Base-by-base conservation (phyloP, 1,140 invertebrate genomes). In the Nylanderia fulva region DNA sequence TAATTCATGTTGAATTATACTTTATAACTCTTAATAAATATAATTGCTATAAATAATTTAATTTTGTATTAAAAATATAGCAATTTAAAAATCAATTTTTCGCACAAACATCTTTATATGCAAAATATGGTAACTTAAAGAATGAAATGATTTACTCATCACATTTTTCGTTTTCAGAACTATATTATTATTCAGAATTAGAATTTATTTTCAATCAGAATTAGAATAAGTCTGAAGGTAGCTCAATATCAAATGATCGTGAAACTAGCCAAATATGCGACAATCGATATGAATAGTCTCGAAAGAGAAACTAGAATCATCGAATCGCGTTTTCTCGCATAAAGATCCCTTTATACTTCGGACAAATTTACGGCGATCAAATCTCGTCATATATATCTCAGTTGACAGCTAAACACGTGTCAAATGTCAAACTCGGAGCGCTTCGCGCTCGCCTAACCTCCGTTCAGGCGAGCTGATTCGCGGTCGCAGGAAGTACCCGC, bases 401-500 rank as follows among this genome's bases (percentile, higher is more conserved):
- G 29, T 0, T 5, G 18, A 36, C 18, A 63, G 18, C 3, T 52
- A 71, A 52, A 69, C 66, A 15, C 66, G 42, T 4, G 21, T 45
- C 24, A 45, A 27, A 1, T 3, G 0, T 42, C 11, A 15, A 39
- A 11, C 64, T 13, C n/a, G 11, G 36, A 24, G 27, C 29, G 29
- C 29, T 1, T 1, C 1, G 29, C 29, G 29, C 48, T 54, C n/a
- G 29, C 18, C 45, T 75, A 75, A 75, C 72, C 72, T 75, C 29
- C n/a, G 8, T n/a, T 13, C 13, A 3, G 45, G 27, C 48, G 8
- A 4, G 21, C 24, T 39, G 18, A n/a, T 33, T 33, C 63, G 63
- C 29, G 45, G 21, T 18, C 18, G 60, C 86, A 90, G 90, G 90
- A 91, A 91, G 89, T 91, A 86, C 63, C 91, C 90, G 89, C 90